These are phyloP conservation scores for Panzeria rudis DNA, from an alignment of 2,888 invertebrate species.

Conservation along the genomic window DNA sequence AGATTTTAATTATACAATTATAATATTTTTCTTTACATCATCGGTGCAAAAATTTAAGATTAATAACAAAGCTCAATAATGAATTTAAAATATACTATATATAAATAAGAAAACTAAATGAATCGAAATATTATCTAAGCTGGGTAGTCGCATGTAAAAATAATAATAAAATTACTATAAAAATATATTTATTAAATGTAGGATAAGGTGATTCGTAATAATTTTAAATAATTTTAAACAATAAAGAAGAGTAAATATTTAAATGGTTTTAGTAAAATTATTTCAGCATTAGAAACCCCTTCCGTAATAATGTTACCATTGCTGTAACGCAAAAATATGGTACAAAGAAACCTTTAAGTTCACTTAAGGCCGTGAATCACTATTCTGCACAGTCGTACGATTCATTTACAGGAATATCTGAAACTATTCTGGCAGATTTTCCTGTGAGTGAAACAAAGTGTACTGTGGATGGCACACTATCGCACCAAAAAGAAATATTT, in stretches of 20 bases:
- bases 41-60: slow-evolving; percentile 77
- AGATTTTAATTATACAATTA: slow-evolving; percentile 19
- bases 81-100: slow-evolving; percentile 68
- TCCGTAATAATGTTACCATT: slow-evolving; percentile 1
- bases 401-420: too few relatives aligned
- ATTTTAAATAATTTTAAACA: slow-evolving; percentile 29
- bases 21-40: slow-evolving; percentile 44
- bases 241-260: not conserved
- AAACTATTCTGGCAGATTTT: too few relatives aligned
- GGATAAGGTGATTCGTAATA: slow-evolving; percentile 46
- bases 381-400: too few relatives aligned
- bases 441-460: too few relatives aligned
- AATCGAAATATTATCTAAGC: slow-evolving; percentile 82
- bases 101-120: slow-evolving; percentile 47
- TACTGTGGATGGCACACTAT: too few relatives aligned
- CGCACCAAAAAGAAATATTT: too few relatives aligned
- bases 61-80: slow-evolving; percentile 61
- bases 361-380: too few relatives aligned
- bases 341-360: too few relatives aligned
- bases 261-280: slow-evolving; percentile 45
- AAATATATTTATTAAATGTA: slow-evolving; percentile 63
- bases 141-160: slow-evolving; percentile 84
- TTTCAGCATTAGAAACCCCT: not conserved
- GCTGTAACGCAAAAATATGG: too few relatives aligned
- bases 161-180: slow-evolving; percentile 40